Evolutionary conservation across 2,797 vertebrate genomes (phyloP).

Genomic region (Takifugu rubripes): DNA sequence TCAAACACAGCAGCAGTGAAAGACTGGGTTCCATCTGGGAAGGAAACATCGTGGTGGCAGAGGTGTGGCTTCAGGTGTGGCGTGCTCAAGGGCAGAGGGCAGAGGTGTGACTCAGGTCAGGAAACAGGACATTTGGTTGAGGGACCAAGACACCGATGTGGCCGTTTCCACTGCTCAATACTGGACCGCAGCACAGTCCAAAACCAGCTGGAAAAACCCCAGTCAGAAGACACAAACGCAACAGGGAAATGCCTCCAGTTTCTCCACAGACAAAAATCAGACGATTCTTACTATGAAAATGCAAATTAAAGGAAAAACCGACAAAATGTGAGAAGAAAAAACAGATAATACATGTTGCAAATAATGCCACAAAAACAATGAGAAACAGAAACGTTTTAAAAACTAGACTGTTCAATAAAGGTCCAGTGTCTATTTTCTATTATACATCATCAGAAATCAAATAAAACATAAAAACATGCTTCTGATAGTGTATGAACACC

Average conservation of each 20-base stretch:
- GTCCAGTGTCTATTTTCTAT: not conserved
- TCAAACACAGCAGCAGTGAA: constrained; percentile 28
- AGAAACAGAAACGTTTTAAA: not conserved
- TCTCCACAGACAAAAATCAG: constrained; percentile 1
- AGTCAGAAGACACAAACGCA: constrained; percentile 2
- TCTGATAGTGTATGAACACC: too few relatives aligned
- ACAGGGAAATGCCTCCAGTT: constrained; percentile 3
- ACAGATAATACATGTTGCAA: too few relatives aligned
- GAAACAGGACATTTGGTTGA: too few relatives aligned
- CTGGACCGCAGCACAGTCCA: too few relatives aligned
- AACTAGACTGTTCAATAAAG: not conserved
- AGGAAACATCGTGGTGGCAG: constrained; percentile 3
- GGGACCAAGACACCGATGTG: constrained; percentile 7
- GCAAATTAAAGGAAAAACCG: not conserved
- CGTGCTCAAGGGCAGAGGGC: not conserved
- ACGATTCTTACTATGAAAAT: not conserved
- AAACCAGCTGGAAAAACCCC: not conserved
- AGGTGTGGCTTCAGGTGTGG: constrained; percentile 12
- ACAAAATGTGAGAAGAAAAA: too few relatives aligned
- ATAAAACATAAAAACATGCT: too few relatives aligned
- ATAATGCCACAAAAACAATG: not conserved
- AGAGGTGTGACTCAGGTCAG: too few relatives aligned
- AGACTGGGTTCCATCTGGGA: constrained; percentile 23
- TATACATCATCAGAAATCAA: not conserved
- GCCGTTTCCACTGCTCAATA: constrained; percentile 24